Evolutionary conservation across 2,113 vertebrate species (phyloP).

Genomic region (Rhombomys opimus): DNA sequence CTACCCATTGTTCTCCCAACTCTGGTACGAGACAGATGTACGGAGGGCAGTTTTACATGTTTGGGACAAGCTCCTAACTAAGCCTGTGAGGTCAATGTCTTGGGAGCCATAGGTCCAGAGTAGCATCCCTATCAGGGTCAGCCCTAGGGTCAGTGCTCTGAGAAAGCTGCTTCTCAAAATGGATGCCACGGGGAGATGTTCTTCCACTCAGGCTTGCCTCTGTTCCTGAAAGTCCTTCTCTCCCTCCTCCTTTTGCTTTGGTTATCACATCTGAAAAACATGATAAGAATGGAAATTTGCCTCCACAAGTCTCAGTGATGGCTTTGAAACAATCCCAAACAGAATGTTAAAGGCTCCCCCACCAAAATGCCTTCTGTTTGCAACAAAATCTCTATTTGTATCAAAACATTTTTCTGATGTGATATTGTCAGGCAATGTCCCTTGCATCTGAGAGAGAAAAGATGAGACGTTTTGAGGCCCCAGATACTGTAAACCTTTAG

Average conservation of each 20-base stretch:
- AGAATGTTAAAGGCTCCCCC: neutral
- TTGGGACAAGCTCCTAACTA: neutral
- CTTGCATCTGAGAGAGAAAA: constrained; percentile 24
- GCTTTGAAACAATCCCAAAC: neutral
- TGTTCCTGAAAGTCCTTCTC: neutral
- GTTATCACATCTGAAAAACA: neutral
- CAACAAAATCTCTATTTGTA: constrained; percentile 15
- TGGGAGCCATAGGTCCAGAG: neutral
- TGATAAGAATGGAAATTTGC: constrained; percentile 26
- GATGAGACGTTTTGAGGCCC: neutral
- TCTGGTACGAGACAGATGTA: neutral
- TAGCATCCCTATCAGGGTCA: neutral
- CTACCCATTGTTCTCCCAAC: neutral
- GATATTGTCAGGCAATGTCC: neutral
- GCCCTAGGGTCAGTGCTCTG: neutral
- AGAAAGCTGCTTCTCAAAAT: neutral
- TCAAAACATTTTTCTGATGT: neutral
- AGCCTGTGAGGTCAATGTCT: neutral
- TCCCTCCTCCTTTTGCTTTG: neutral
- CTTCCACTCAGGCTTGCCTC: neutral
- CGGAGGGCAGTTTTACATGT: neutral
- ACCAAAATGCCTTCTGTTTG: neutral
- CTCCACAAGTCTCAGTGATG: neutral
- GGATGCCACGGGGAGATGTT: too few species aligned
- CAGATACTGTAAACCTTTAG: neutral